phyloP scores from a whole-genome alignment of 2,113 vertebrate species.

The Perccottus glenii region DNA sequence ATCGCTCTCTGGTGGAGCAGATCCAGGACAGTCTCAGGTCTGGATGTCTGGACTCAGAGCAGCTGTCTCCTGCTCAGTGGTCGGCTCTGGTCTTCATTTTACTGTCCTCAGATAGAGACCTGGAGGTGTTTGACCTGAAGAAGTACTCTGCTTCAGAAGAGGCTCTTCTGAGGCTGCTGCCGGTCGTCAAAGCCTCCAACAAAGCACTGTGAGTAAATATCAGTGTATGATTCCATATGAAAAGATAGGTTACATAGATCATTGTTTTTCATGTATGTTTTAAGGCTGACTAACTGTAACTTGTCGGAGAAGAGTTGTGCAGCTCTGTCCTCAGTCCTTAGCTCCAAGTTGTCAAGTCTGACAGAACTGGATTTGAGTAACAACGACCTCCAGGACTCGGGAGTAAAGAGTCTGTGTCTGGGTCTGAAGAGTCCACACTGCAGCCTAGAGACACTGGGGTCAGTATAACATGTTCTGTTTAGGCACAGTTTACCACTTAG shows the following conservation, averaged over 20 bases:
- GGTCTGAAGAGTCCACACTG: too few relatives aligned
- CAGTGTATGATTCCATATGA: too few relatives aligned
- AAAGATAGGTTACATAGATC: too few relatives aligned
- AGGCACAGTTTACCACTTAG: too few relatives aligned
- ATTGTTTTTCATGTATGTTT: background rate
- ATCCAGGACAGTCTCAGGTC: constrained; percentile 16
- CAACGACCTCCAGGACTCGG: too few relatives aligned
- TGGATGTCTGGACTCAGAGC: constrained; percentile 11
- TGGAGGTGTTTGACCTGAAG: constrained; percentile 28
- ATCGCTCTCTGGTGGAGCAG: constrained; percentile 13
- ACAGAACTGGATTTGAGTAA: too few relatives aligned
- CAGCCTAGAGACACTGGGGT: background rate
- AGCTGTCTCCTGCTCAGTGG: constrained; percentile 30
- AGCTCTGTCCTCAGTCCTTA: background rate
- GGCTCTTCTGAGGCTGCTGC: constrained; percentile 44
- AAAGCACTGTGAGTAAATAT: constrained; percentile 34
- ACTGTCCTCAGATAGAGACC: constrained; percentile 24
- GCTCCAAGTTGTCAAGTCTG: too few relatives aligned
- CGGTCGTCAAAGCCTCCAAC: constrained; percentile 39
- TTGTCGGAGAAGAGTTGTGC: background rate
- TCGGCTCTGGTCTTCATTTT: constrained; percentile 35
- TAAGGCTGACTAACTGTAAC: constrained; percentile 8
- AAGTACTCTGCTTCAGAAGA: constrained; percentile 35
- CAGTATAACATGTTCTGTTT: too few relatives aligned
- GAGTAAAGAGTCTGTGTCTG: too few relatives aligned